Evolutionary conservation across 1,140 invertebrate genomes (phyloP).

Genomic region (Plectus sambesii): DNA sequence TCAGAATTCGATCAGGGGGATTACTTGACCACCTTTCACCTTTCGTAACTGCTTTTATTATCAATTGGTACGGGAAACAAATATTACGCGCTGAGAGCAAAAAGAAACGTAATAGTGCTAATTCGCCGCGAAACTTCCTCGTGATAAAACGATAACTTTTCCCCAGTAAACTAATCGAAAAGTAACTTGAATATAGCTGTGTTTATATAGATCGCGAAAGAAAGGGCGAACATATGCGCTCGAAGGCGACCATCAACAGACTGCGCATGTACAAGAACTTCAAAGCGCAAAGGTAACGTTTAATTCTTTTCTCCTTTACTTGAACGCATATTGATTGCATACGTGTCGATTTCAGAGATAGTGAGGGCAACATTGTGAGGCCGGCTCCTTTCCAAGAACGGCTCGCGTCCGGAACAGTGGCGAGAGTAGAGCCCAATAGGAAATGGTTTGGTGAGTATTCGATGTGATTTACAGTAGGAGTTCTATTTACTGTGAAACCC

Average conservation of each 20-base stretch:
- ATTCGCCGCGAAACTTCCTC: neutral
- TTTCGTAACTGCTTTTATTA: too few relatives aligned
- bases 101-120: neutral
- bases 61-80: too few relatives aligned
- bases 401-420: conserved; percentile 73
- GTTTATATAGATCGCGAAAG: too few relatives aligned
- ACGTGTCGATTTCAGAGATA: conserved; percentile 53
- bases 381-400: conserved; percentile 87
- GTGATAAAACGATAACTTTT: neutral
- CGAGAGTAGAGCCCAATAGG: conserved; percentile 86
- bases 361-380: conserved; percentile 75
- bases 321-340: conserved; percentile 10
- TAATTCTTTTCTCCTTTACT: conserved; percentile 3
- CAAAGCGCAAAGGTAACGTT: conserved; percentile 67
- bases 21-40: too few relatives aligned
- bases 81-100: neutral
- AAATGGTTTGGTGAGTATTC: conserved; percentile 88
- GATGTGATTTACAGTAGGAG: neutral
- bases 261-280: conserved; percentile 95
- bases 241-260: conserved; percentile 83
- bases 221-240: conserved; percentile 50
- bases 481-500: neutral
- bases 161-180: conserved; percentile 18
- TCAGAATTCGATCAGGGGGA: too few relatives aligned
- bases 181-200: too few relatives aligned